Conservation (phyloP, 2,888 invertebrate species). For the Apamea crenata region DNA sequence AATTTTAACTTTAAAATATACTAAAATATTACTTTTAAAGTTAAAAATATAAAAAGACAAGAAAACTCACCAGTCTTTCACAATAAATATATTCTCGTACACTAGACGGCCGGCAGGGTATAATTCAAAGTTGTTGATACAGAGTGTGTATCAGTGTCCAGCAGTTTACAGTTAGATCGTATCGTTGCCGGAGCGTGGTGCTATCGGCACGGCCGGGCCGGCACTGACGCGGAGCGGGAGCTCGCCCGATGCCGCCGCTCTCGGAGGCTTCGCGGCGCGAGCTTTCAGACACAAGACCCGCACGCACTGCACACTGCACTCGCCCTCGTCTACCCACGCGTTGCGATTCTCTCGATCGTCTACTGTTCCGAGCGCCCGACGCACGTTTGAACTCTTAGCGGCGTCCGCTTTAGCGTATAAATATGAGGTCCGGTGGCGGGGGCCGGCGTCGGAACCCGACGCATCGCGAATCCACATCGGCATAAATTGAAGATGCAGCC, state of each 20-base stretch:
- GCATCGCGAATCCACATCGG: constrained; percentile 89
- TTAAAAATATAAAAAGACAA: constrained; percentile 54
- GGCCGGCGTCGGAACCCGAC: constrained; percentile 86
- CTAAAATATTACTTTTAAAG: constrained; percentile 24
- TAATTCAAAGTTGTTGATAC: constrained; percentile 75
- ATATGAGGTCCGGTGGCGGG: constrained; percentile 90
- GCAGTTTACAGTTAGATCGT: constrained; percentile 75
- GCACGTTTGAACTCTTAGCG: constrained; percentile 90
- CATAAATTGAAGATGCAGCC: constrained; percentile 89
- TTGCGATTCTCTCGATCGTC: constrained; percentile 89
- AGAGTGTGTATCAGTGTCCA: constrained; percentile 82
- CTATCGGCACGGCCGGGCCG: constrained; percentile 90
- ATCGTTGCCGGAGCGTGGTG: constrained; percentile 84
- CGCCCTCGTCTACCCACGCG: constrained; percentile 88
- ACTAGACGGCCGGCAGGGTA: constrained; percentile 77
- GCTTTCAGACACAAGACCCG: constrained; percentile 89
- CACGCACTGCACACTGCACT: constrained; percentile 91
- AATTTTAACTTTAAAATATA: background rate
- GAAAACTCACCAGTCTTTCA: constrained; percentile 83
- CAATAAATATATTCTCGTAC: constrained; percentile 78
- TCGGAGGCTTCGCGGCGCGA: constrained; percentile 89
- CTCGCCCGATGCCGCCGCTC: constrained; percentile 77
- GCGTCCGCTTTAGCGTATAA: constrained; percentile 89
- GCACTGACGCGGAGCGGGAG: constrained; percentile 87
- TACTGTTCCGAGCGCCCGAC: constrained; percentile 89